Evolutionary conservation across 2,113 vertebrate species (phyloP).

Genomic region (Triplophysa tibetana): DNA sequence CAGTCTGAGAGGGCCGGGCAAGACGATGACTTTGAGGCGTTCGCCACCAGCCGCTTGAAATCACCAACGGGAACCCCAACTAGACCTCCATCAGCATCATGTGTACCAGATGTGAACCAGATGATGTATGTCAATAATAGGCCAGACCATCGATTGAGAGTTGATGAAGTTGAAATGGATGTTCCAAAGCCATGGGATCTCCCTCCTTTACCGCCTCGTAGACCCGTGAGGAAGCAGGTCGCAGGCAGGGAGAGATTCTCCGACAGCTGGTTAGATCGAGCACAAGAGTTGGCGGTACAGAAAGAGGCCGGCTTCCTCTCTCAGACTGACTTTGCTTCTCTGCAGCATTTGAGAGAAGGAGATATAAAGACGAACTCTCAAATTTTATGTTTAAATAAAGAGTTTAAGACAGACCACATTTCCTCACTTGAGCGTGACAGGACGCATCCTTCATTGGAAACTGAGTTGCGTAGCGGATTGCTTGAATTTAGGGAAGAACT

Average conservation of each 20-base stretch:
- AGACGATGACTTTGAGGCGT: slow-evolving; percentile 88
- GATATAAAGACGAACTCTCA: slow-evolving; percentile 55
- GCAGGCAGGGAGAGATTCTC: slow-evolving; percentile 64
- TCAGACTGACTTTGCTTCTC: slow-evolving; percentile 72
- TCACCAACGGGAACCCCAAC: slow-evolving; percentile 58
- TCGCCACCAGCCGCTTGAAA: slow-evolving; percentile 85
- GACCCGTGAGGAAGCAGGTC: slow-evolving; percentile 53
- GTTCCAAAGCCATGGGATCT: slow-evolving; percentile 46
- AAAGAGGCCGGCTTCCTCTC: slow-evolving; percentile 76
- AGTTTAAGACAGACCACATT: slow-evolving; percentile 43
- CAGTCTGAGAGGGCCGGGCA: slow-evolving; percentile 65
- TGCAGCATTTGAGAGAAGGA: slow-evolving; percentile 62
- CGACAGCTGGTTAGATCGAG: slow-evolving; percentile 74
- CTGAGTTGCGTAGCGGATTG: slow-evolving; percentile 61
- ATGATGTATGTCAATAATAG: background rate
- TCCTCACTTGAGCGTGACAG: slow-evolving; percentile 36
- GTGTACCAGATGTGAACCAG: slow-evolving; percentile 30
- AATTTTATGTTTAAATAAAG: slow-evolving; percentile 53
- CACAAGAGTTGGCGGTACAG: slow-evolving; percentile 74
- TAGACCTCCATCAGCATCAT: slow-evolving; percentile 48
- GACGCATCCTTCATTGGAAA: slow-evolving; percentile 27
- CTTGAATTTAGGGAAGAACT: slow-evolving; percentile 64
- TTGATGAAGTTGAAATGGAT: slow-evolving; percentile 45
- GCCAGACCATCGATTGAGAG: slow-evolving; percentile 43
- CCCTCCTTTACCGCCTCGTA: slow-evolving; percentile 72